Conservation (phyloP, 2,113 vertebrate species). For the Trachemys scripta region DNA sequence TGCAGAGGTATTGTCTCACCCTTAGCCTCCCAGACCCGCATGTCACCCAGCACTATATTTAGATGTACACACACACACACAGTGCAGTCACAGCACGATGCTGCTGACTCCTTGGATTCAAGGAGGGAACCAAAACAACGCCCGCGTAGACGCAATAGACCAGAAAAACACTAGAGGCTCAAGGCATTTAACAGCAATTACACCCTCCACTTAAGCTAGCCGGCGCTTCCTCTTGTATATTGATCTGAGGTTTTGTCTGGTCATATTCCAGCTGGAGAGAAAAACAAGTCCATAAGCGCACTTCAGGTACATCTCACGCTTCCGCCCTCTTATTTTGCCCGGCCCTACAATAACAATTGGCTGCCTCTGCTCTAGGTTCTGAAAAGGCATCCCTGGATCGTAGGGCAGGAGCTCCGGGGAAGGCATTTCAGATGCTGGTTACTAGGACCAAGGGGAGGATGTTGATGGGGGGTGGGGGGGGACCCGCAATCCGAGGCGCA, state of each 20-base stretch:
- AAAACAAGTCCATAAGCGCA: not conserved
- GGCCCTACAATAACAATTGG: not conserved
- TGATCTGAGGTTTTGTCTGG: not conserved
- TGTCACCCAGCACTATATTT: conserved; percentile 9
- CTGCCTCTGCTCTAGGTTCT: too few species aligned
- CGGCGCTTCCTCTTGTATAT: not conserved
- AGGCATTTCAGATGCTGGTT: too few species aligned
- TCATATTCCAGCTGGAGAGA: not conserved
- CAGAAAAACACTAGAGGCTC: not conserved
- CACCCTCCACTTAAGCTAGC: not conserved
- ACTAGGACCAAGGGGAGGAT: too few species aligned
- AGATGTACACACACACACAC: not conserved
- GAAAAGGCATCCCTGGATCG: too few species aligned
- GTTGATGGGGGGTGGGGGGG: too few species aligned
- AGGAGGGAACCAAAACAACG: not conserved
- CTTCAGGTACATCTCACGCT: not conserved
- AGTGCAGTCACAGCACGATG: not conserved
- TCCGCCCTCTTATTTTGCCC: not conserved
- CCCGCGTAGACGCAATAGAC: fast-evolving
- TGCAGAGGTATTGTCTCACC: not conserved
- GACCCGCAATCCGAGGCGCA: too few species aligned
- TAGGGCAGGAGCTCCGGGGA: too few species aligned
- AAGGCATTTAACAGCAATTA: not conserved
- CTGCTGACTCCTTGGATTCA: conserved; percentile 37
- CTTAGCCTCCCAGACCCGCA: not conserved